Conservation (phyloP, 2,888 invertebrate genomes). For the Macaria liturata region DNA sequence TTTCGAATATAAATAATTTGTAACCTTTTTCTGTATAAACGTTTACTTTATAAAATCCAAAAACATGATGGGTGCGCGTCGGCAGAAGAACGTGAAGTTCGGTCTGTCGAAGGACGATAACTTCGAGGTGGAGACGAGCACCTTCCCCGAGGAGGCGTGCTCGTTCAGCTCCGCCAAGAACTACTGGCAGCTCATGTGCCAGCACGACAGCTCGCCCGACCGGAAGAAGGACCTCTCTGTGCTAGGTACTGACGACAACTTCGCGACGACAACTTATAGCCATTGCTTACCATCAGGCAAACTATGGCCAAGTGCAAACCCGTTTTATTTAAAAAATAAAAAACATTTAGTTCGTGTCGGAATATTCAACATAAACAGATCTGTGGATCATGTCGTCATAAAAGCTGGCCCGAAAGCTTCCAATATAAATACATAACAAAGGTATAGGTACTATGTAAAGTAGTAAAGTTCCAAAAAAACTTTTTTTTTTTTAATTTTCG, state of each 20-base stretch:
- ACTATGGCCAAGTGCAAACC: too few species aligned
- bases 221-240: slow-evolving; percentile 41
- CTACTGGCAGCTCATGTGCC: slow-evolving; percentile 66
- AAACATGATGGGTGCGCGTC: slow-evolving; percentile 52
- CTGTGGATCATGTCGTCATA: too few species aligned
- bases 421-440: too few species aligned
- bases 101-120: slow-evolving; percentile 68
- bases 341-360: too few species aligned
- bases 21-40: slow-evolving; percentile 36
- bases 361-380: too few species aligned
- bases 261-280: not conserved
- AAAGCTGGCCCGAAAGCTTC: too few species aligned
- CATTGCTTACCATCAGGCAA: too few species aligned
- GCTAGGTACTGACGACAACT: slow-evolving; percentile 33
- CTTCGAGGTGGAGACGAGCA: slow-evolving; percentile 47
- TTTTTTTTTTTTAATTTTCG: too few species aligned
- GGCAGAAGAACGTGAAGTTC: slow-evolving; percentile 65
- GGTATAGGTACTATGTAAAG: too few species aligned
- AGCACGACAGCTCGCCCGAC: slow-evolving; percentile 35
- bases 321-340: too few species aligned
- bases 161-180: slow-evolving; percentile 61
- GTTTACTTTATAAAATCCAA: slow-evolving; percentile 7
- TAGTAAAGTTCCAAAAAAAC: too few species aligned
- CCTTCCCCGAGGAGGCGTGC: slow-evolving; percentile 53
- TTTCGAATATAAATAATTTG: slow-evolving; percentile 42